phyloP scores from a whole-genome alignment of 2,888 invertebrate genomes.

The Mechanitis messenoides region DNA sequence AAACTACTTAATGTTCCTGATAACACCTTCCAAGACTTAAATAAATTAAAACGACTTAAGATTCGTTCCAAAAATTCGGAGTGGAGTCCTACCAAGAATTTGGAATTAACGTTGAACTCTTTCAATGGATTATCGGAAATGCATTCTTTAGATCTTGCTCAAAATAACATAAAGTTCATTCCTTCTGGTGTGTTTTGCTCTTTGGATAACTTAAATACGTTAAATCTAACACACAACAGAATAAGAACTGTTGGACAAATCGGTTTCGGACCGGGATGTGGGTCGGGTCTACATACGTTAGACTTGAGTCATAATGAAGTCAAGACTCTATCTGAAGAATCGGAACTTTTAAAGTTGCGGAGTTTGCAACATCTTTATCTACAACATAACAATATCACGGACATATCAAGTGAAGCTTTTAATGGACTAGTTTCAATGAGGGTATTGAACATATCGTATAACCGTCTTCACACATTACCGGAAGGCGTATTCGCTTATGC shows the following conservation, averaged over 20 bases:
- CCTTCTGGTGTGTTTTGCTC: slow-evolving; percentile 89
- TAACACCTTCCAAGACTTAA: slow-evolving; percentile 87
- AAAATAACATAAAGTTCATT: slow-evolving; percentile 88
- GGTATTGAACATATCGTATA: slow-evolving; percentile 90
- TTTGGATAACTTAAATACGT: slow-evolving; percentile 84
- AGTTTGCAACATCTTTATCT: slow-evolving; percentile 87
- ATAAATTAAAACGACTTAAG: slow-evolving; percentile 85
- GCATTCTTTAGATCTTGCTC: slow-evolving; percentile 85
- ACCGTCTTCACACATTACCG: slow-evolving; percentile 87
- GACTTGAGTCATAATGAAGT: slow-evolving; percentile 90
- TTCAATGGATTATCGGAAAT: slow-evolving; percentile 88
- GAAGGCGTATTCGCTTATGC: slow-evolving; percentile 88
- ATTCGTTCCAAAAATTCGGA: slow-evolving; percentile 88
- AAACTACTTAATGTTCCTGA: slow-evolving; percentile 86
- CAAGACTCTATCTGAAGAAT: slow-evolving; percentile 82
- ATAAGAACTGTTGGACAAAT: slow-evolving; percentile 86
- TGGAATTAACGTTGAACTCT: slow-evolving; percentile 83
- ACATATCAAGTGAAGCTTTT: slow-evolving; percentile 86
- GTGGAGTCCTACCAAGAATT: slow-evolving; percentile 84
- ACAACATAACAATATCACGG: slow-evolving; percentile 88
- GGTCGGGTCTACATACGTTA: slow-evolving; percentile 83
- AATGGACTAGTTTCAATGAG: slow-evolving; percentile 86
- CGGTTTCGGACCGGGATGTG: slow-evolving; percentile 81
- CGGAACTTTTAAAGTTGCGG: slow-evolving; percentile 84
- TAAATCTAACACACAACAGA: slow-evolving; percentile 91